phyloP scores from a whole-genome alignment of 2,113 vertebrate species.

The Tor tambroides region DNA sequence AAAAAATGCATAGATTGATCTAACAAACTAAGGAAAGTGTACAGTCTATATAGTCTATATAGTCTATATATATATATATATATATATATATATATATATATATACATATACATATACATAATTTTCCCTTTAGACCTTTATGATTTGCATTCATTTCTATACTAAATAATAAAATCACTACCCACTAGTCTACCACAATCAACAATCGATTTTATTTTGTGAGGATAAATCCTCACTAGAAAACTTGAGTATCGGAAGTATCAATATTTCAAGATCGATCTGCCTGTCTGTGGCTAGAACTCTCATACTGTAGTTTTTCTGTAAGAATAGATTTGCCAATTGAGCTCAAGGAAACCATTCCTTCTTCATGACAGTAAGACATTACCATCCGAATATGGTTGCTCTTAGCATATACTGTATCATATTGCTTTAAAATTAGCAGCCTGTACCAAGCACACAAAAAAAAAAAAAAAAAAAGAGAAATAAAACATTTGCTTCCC shows the following conservation, averaged over 20 bases:
- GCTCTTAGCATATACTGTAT: not conserved
- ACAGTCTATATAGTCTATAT: too few species aligned
- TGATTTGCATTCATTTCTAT: not conserved
- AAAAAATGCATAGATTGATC: too few species aligned
- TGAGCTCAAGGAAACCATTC: slow-evolving; percentile 18
- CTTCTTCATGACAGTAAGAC: not conserved
- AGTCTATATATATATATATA: too few species aligned
- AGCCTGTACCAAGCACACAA: not conserved
- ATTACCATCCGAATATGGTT: not conserved
- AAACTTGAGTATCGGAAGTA: not conserved
- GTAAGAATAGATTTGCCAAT: not conserved
- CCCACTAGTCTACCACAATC: not conserved
- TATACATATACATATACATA: not conserved
- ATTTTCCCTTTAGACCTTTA: too few species aligned
- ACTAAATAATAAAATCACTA: not conserved
- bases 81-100: not conserved
- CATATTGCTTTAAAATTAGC: slow-evolving; percentile 25
- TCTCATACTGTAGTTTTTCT: not conserved
- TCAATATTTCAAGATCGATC: not conserved
- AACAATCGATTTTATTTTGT: not conserved
- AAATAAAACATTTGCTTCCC: slow-evolving; percentile 35
- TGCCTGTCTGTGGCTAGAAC: not conserved
- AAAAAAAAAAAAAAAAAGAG: not conserved
- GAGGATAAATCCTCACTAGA: not conserved
- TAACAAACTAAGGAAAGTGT: too few species aligned